Evolutionary conservation across 2,888 invertebrate genomes (phyloP), one percentile per base, ranked within the genome.

Genomic region (Lithodes maja): DNA sequence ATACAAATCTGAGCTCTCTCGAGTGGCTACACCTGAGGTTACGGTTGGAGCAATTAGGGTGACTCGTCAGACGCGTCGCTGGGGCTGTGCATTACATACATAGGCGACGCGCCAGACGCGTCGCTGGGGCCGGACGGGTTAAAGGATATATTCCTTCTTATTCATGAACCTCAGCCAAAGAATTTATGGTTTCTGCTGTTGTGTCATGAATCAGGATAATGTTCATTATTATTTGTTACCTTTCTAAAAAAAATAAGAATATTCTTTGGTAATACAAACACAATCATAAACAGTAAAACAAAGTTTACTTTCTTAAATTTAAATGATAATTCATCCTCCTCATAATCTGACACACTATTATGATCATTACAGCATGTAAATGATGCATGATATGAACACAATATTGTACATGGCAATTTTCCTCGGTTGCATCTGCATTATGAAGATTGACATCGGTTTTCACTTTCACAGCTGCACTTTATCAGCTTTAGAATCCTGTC

Each of bases 281-380:
- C 49, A 82, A 49, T 82, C 50, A 82, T 69, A 82, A 1, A 50
- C 82, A 82, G 69, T 82, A 69, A 68, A 0, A 82, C 3, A 82
- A 82, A 2, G 61, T 50, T 82, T 68, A 68, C 15, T 61, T 68
- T 68, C 15, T 82, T 68, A 82, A 69, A 12, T 54, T 80, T 68
- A 33, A 69, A 3, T 68, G 33, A 69, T 82, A 61, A 68, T 82
- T 82, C 50, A 68, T 68, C 82, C 69, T 82, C 82, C 49, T 82
- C 68, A 9, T 52, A 49, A 82, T 69, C 82, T 82, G 82, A 69
- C 69, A 82, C 82, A 82, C 61, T 55, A 81, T 61, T 81, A 81
- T 81, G 81, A 33, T 81, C 82, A 82, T 69, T 82, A 82, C 71
- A 71, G 17, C 82, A 68, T 82, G 61, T 82, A 69, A 68, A 82